A percentile compares a stretch with the other conserved stretches of the same genome.
These are phyloP conservation scores for Todiramphus saurophagus DNA, from an alignment of 2,113 vertebrate genomes.

Conservation along the genomic window DNA sequence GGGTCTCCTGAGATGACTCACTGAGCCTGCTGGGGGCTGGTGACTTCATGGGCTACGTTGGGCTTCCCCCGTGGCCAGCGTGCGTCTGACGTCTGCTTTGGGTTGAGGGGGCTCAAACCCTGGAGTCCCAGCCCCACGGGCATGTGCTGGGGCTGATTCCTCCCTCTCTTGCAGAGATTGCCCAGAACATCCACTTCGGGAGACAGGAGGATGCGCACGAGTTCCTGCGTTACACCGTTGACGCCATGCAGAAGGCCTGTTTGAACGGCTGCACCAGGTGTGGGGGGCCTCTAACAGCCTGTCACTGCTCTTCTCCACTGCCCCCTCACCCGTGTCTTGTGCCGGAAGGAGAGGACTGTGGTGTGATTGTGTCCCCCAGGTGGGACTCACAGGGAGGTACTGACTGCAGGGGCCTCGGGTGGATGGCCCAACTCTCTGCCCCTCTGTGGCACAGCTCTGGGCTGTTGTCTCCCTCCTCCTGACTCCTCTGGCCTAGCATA, in stretches of 20 bases:
- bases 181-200: slow-evolving; percentile 90
- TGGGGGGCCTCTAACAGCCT: neutral
- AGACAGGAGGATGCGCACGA: slow-evolving; percentile 96
- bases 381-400: neutral
- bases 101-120: neutral
- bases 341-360: neutral
- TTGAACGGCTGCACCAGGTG: slow-evolving; percentile 89
- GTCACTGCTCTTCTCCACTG: neutral
- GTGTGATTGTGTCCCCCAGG: neutral
- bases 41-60: neutral
- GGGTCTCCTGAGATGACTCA: neutral
- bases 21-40: neutral
- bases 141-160: fast-evolving
- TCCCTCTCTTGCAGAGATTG: slow-evolving; percentile 81
- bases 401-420: neutral
- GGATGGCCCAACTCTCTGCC: neutral
- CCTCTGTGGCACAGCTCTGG: neutral
- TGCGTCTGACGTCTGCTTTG: neutral
- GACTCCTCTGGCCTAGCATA: neutral
- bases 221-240: slow-evolving; percentile 92
- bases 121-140: neutral
- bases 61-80: neutral
- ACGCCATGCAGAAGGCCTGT: slow-evolving; percentile 97
- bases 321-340: neutral
- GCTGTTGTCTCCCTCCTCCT: neutral